Conservation (phyloP, 2,113 vertebrate genomes). For the Nycticebus coucang region DNA sequence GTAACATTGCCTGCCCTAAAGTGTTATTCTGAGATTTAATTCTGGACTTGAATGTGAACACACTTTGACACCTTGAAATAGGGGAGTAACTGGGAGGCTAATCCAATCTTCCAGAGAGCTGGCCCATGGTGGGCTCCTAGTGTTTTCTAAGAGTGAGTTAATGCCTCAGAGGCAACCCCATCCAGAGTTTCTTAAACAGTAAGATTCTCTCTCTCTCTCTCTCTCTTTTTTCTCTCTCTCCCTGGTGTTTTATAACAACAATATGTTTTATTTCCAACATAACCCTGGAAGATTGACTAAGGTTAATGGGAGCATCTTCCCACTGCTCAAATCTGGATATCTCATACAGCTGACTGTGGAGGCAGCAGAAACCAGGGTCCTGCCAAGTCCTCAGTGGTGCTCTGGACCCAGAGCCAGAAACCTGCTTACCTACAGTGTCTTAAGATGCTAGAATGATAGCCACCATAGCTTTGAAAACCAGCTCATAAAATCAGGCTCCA, state of each 20-base stretch:
- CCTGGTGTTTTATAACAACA: not conserved
- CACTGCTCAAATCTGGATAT: not conserved
- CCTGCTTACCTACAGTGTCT: not conserved
- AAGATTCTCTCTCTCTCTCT: not conserved
- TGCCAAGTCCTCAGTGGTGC: not conserved
- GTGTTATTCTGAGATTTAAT: not conserved
- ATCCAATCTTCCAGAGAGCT: rapidly evolving
- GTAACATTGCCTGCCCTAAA: no score
- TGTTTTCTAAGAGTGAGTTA: rapidly evolving
- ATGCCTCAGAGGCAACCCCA: rapidly evolving
- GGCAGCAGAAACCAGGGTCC: not conserved
- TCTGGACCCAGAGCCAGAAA: not conserved
- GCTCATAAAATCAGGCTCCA: not conserved
- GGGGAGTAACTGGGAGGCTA: rapidly evolving
- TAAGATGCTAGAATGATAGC: not conserved
- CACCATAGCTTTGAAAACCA: not conserved
- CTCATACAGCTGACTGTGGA: not conserved
- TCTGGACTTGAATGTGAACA: not conserved
- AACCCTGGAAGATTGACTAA: not conserved
- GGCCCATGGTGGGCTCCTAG: rapidly evolving
- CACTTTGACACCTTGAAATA: not conserved
- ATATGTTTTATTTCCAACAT: not conserved
- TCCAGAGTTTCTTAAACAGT: not conserved
- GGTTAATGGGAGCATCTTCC: not conserved
- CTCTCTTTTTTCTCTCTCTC: not conserved